phyloP scores from a whole-genome alignment of 2,888 invertebrate genomes.

The Galerucella pusilla region DNA sequence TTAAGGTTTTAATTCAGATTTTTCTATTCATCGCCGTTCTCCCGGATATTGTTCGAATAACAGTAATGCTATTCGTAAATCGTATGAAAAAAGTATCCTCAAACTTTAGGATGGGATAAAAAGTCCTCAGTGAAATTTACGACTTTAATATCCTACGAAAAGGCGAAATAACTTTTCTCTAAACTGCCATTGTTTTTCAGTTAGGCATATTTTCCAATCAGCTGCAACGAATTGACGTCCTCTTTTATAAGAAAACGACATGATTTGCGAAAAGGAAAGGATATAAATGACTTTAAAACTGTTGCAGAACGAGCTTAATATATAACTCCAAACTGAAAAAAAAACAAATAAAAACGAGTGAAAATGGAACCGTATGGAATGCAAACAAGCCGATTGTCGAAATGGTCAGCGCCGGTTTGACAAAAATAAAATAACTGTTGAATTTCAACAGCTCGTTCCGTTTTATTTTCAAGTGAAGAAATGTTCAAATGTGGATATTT shows the following conservation, averaged over 20 bases:
- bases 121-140: constrained; percentile 26
- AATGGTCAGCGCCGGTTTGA: constrained; percentile 7
- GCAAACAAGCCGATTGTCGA: constrained; percentile 42
- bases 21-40: background rate
- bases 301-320: constrained; percentile 51
- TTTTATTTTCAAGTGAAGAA: too few species aligned
- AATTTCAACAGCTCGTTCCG: too few species aligned
- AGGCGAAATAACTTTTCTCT: constrained; percentile 30
- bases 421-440: too few species aligned
- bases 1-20: background rate
- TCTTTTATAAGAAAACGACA: constrained; percentile 42
- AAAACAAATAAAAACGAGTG: constrained; percentile 51
- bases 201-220: constrained; percentile 45
- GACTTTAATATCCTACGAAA: constrained; percentile 26
- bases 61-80: background rate
- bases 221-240: constrained; percentile 36
- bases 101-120: constrained; percentile 20
- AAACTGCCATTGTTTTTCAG: constrained; percentile 41
- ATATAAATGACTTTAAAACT: constrained; percentile 52
- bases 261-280: constrained; percentile 45
- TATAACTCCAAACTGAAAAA: constrained; percentile 48
- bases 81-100: constrained; percentile 26
- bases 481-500: too few species aligned
- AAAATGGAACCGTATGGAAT: constrained; percentile 47
- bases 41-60: background rate